Percentiles rank a stretch among this genome's conserved stretches.
These are phyloP conservation scores for Pristionchus japonicus DNA, from an alignment of 2,888 invertebrate genomes.

Conservation along the genomic window DNA sequence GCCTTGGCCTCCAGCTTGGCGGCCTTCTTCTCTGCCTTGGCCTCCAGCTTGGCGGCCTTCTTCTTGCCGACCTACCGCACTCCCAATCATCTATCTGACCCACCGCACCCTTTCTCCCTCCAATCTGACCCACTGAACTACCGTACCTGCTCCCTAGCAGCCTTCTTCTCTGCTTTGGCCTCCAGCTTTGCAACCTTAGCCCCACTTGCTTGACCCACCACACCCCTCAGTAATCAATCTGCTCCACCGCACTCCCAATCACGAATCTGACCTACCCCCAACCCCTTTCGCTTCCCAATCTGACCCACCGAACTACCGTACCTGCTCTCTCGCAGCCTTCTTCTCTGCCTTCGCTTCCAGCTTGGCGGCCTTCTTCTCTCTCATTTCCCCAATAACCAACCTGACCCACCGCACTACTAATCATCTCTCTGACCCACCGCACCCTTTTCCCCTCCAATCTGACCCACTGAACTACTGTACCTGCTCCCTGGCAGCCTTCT, in stretches of 20 bases:
- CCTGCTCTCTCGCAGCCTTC: constrained; percentile 65
- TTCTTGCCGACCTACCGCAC: background rate
- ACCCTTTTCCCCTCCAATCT: background rate
- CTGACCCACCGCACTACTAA: background rate
- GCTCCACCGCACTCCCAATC: constrained; percentile 49
- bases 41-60: constrained; percentile 73
- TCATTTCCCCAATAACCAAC: constrained; percentile 61
- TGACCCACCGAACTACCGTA: background rate
- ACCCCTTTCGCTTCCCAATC: background rate
- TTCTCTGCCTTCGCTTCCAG: constrained; percentile 74
- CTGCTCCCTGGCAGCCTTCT: constrained; percentile 67
- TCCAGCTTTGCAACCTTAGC: constrained; percentile 73
- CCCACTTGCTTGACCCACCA: constrained; percentile 66
- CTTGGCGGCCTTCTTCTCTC: constrained; percentile 74
- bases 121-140: background rate
- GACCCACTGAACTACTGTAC: background rate
- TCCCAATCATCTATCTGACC: constrained; percentile 44
- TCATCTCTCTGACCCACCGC: background rate
- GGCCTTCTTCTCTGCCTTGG: constrained; percentile 72
- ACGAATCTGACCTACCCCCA: background rate
- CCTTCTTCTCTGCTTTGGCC: constrained; percentile 73
- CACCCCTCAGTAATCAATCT: background rate
- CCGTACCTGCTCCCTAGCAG: constrained; percentile 61
- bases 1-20: constrained; percentile 74
- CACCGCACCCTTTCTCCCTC: background rate